Evolutionary conservation across 2,113 vertebrate species (phyloP).

Genomic region (Gasterosteus nipponicus): DNA sequence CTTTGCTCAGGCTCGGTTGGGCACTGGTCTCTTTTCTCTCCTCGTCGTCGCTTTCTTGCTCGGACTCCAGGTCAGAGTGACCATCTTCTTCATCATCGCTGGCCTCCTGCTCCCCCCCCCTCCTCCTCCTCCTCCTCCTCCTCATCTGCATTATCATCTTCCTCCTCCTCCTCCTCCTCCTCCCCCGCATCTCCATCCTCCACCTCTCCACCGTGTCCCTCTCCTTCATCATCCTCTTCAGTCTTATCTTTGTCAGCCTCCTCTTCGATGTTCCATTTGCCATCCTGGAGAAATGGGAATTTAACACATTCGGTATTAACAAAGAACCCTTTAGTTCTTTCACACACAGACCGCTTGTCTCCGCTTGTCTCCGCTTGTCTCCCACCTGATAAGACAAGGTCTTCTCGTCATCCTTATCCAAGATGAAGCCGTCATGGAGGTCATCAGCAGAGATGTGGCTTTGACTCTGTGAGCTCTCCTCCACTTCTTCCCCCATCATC

Average conservation of each 20-base stretch:
- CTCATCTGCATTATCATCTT: conserved; percentile 16
- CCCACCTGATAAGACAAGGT: conserved; percentile 88
- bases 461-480: conserved; percentile 53
- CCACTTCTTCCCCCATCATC: conserved; percentile 86
- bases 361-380: not conserved
- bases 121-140: conserved; percentile 35
- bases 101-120: conserved; percentile 38
- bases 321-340: not conserved
- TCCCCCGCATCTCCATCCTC: conserved; percentile 36
- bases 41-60: conserved; percentile 76
- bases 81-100: conserved; percentile 62
- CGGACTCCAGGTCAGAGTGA: conserved; percentile 87
- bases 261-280: conserved; percentile 80
- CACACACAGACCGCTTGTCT: not conserved
- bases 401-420: conserved; percentile 86
- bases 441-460: conserved; percentile 91
- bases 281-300: conserved; percentile 79
- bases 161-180: not conserved
- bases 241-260: conserved; percentile 45
- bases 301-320: not conserved
- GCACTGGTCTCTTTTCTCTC: conserved; percentile 33
- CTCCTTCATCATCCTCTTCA: conserved; percentile 43
- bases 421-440: conserved; percentile 90
- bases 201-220: conserved; percentile 32
- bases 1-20: conserved; percentile 26